Base-by-base conservation (phyloP, 30 jellyfish, hydroid and myxozoan species). In the Haliclystus octoradiatus region DNA sequence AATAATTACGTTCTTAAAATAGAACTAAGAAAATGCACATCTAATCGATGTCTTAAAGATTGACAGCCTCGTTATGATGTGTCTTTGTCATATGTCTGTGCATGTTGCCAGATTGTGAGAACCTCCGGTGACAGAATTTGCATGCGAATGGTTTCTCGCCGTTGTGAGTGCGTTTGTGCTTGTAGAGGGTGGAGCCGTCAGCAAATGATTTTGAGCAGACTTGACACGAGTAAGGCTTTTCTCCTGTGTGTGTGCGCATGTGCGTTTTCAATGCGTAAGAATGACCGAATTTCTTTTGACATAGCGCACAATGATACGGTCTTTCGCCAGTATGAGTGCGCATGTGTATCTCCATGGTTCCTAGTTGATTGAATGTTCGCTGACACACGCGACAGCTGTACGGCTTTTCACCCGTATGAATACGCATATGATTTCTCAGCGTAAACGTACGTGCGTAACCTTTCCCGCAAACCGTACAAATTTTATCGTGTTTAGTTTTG, bases 21-120 rank as follows among this genome's bases (percentile, higher is more conserved):
- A n/a, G n/a, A n/a, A n/a, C n/a, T n/a, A n/a, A n/a, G n/a, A n/a
- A n/a, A n/a, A n/a, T n/a, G n/a, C n/a, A n/a, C n/a, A n/a, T n/a
- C n/a, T n/a, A n/a, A n/a, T n/a, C n/a, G n/a, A n/a, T n/a, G n/a
- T n/a, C n/a, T n/a, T n/a, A n/a, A n/a, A n/a, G n/a, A n/a, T n/a
- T n/a, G n/a, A n/a, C n/a, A n/a, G n/a, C n/a, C n/a, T n/a, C n/a
- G n/a, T n/a, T n/a, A 31, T 80, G 71, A 49, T 80, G 93, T 28
- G 85, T 67, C 7, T 82, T 68, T 34, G 84, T 70, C 84, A 72
- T 72, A 40, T 82, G 94, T 26, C 94, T 73, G 27, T 67, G 63
- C 94, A 82, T 82, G 61, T 82, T 82, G 27, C 94, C 94, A 7
- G 94, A 73, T 53, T 82, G 94, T 31, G 88, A 70, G 78, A 82